phyloP scores from a whole-genome alignment of 2,888 invertebrate genomes.

The Zeuzera pyrina region DNA sequence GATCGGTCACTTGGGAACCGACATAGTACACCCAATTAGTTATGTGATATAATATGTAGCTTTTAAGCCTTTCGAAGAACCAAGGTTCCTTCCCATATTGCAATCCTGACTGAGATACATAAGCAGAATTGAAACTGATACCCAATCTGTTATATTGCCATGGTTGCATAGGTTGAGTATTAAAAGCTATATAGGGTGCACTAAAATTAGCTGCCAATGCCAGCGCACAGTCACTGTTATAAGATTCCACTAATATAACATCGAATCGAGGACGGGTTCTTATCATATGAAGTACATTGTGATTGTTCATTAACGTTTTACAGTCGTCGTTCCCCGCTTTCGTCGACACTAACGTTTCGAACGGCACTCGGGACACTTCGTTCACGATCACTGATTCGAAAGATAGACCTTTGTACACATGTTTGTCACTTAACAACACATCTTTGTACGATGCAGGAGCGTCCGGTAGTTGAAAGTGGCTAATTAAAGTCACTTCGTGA shows the following conservation, averaged over 20 bases:
- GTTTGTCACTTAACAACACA: slow-evolving; percentile 56
- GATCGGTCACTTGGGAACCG: slow-evolving; percentile 55
- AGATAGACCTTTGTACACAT: slow-evolving; percentile 53
- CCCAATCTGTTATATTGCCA: slow-evolving; percentile 68
- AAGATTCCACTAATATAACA: slow-evolving; percentile 80
- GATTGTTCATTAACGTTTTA: slow-evolving; percentile 61
- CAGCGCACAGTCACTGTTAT: slow-evolving; percentile 82
- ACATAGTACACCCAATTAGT: slow-evolving; percentile 64
- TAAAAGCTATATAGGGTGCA: slow-evolving; percentile 76
- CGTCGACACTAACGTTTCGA: slow-evolving; percentile 58
- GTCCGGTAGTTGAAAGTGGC: slow-evolving; percentile 59
- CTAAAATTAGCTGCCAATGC: slow-evolving; percentile 78
- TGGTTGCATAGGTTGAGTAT: slow-evolving; percentile 67
- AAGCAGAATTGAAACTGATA: slow-evolving; percentile 66
- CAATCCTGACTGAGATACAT: slow-evolving; percentile 52
- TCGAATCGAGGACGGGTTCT: slow-evolving; percentile 74
- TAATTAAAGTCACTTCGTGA: slow-evolving; percentile 70
- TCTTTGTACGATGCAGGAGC: slow-evolving; percentile 69
- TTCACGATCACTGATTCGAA: slow-evolving; percentile 63
- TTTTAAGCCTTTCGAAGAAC: slow-evolving; percentile 57
- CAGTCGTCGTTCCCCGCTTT: slow-evolving; percentile 67
- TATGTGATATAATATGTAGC: slow-evolving; percentile 51
- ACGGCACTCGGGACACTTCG: slow-evolving; percentile 60
- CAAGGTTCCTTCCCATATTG: slow-evolving; percentile 60
- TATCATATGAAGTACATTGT: slow-evolving; percentile 67